phyloP scores from a whole-genome alignment of 2,797 vertebrate species.

The Falco columbarius region DNA sequence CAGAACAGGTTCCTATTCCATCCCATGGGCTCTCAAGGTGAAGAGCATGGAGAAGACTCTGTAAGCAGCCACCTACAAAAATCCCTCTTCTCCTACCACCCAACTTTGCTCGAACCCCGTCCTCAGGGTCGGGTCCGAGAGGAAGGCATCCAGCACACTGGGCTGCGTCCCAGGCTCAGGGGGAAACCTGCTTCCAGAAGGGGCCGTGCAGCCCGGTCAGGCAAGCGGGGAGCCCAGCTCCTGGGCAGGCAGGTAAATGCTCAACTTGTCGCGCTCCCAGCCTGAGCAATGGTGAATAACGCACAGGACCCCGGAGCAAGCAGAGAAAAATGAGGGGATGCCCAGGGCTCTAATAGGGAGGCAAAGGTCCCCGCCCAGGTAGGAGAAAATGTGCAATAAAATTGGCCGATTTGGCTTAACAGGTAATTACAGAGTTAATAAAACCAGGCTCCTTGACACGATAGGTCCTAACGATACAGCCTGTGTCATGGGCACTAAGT shows the following conservation, averaged over 20 bases:
- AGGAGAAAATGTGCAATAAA: slow-evolving; percentile 76
- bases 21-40: neutral
- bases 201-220: accelerated
- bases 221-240: neutral
- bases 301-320: neutral
- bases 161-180: neutral
- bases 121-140: neutral
- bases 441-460: slow-evolving; percentile 72
- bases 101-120: accelerated
- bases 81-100: neutral
- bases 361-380: slow-evolving; percentile 75
- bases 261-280: neutral
- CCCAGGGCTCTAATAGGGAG: slow-evolving; percentile 56
- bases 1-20: accelerated
- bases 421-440: slow-evolving; percentile 78
- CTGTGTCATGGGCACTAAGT: slow-evolving; percentile 69
- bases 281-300: neutral
- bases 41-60: neutral
- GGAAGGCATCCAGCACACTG: accelerated
- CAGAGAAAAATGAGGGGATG: slow-evolving; percentile 54
- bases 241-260: neutral
- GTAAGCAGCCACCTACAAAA: neutral
- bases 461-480: slow-evolving; percentile 40
- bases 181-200: too few species aligned
- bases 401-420: slow-evolving; percentile 60